Evolutionary conservation across 92 coral and sea anemone species (phyloP).

Genomic region (Epizoanthus illoricatus): DNA sequence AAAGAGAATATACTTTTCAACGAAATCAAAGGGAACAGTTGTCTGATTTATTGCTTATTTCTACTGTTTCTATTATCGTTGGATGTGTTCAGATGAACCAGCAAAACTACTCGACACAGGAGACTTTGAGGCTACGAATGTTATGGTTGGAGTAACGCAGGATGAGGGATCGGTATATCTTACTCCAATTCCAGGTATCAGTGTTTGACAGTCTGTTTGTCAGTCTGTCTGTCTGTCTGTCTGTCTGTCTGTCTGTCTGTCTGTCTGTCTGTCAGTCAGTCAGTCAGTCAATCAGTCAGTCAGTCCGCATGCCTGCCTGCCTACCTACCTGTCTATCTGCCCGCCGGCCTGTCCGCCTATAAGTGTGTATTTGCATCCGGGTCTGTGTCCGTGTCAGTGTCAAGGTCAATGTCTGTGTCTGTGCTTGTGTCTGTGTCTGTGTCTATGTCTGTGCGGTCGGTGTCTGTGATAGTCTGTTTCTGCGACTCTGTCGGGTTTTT

Average conservation of each 20-base stretch:
- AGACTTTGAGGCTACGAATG: slow-evolving; percentile 7
- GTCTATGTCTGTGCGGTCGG: no score
- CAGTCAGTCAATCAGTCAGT: neutral
- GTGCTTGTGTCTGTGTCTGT: no score
- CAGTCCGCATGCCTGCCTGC: neutral
- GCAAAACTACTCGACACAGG: slow-evolving; percentile 16
- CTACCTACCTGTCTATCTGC: neutral
- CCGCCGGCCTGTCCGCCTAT: neutral
- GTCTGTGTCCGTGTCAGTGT: neutral
- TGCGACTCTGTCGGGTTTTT: no score
- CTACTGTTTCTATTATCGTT: neutral
- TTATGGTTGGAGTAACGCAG: slow-evolving; percentile 27
- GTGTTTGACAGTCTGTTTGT: neutral
- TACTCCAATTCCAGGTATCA: slow-evolving; percentile 33
- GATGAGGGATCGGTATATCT: slow-evolving; percentile 30
- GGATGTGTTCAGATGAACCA: slow-evolving; percentile 15
- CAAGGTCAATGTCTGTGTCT: neutral
- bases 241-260: neutral
- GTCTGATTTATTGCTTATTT: no score
- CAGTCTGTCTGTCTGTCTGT: neutral
- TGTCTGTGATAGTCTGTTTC: no score
- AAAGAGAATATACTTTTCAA: no score
- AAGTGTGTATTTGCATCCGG: neutral
- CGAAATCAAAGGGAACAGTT: no score
- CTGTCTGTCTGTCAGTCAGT: neutral